Percentiles rank a stretch among this genome's conserved stretches.
These are phyloP conservation scores for Strigamia maritima DNA, from an alignment of 2,888 invertebrate genomes.

Conservation along the genomic window DNA sequence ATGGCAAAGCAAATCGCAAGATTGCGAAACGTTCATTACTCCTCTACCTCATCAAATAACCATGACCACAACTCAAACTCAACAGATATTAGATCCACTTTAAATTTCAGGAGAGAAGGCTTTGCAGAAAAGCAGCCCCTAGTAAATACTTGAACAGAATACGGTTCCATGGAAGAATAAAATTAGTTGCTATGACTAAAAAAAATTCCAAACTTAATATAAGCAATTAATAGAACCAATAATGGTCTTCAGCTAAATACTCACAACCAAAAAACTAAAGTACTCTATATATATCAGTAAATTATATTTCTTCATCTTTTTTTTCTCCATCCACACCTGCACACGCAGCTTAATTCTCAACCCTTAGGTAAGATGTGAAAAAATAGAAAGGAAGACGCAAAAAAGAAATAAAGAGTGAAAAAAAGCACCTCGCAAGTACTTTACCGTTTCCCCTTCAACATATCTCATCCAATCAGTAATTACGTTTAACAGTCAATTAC, in stretches of 20 bases:
- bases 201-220: neutral
- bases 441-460: neutral
- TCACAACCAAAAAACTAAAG: neutral
- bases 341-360: constrained; percentile 27
- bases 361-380: constrained; percentile 11
- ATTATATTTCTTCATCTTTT: constrained; percentile 1
- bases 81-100: neutral
- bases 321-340: constrained; percentile 7
- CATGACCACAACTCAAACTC: neutral
- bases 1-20: neutral
- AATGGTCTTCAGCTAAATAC: neutral
- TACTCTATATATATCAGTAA: neutral
- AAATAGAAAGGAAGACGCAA: neutral
- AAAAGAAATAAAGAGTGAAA: neutral
- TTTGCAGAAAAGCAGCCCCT: no score
- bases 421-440: neutral
- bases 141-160: no score
- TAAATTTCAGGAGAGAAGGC: no score
- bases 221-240: neutral
- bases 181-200: no score
- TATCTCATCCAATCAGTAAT: constrained; percentile 11
- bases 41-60: neutral
- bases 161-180: no score
- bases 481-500: constrained; percentile 9
- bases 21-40: neutral